A percentile compares a stretch with the other conserved stretches of the same genome.
Evolutionary conservation across 2,888 invertebrate genomes (phyloP).

Genomic region (Pristionchus mayeri): DNA sequence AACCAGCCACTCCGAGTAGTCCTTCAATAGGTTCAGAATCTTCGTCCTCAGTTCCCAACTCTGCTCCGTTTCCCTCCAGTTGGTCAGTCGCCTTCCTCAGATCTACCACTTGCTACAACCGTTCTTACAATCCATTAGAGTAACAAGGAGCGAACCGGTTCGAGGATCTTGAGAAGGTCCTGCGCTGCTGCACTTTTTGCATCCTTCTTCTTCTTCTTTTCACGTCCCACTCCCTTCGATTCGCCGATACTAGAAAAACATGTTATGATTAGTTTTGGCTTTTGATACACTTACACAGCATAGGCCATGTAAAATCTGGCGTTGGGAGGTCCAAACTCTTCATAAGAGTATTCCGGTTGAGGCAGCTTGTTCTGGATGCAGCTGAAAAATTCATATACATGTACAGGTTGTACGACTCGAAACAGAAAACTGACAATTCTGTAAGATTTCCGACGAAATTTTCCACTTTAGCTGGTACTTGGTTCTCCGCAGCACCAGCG

Average conservation of each 20-base stretch:
- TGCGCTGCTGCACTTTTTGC: conserved; percentile 96
- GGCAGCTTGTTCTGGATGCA: conserved; percentile 84
- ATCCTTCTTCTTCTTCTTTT: conserved; percentile 95
- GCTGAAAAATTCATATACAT: background rate
- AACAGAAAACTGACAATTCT: conserved; percentile 80
- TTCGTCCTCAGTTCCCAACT: background rate
- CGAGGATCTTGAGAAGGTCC: conserved; percentile 83
- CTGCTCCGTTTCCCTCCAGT: conserved; percentile 4
- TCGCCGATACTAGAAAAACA: conserved; percentile 51
- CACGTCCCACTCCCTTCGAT: conserved; percentile 78
- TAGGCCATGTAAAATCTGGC: conserved; percentile 93
- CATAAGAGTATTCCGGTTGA: conserved; percentile 92
- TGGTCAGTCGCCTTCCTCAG: conserved; percentile 21
- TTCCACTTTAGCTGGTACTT: conserved; percentile 53
- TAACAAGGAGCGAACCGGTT: conserved; percentile 38
- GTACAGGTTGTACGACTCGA: no score
- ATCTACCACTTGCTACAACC: background rate
- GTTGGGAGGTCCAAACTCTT: conserved; percentile 88
- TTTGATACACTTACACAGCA: conserved; percentile 85
- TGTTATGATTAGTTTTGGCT: background rate
- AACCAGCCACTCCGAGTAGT: background rate
- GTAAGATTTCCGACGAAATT: conserved; percentile 93
- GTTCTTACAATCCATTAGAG: background rate
- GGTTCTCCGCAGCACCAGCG: background rate
- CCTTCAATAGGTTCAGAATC: background rate